Base-by-base conservation (phyloP, 2,797 vertebrate species). In the Florisuga fusca region DNA sequence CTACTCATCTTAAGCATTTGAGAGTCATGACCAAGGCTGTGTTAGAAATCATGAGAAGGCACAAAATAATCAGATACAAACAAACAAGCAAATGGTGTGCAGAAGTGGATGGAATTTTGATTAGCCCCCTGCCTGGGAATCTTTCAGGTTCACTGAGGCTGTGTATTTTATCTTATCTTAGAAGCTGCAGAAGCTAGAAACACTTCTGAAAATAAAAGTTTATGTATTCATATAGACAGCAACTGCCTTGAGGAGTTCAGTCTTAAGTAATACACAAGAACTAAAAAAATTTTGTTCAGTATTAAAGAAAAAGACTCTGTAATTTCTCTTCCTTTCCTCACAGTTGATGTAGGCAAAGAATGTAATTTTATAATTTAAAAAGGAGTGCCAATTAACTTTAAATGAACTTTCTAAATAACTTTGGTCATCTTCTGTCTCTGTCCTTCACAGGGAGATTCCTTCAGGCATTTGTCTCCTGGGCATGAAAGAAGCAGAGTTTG, bases 21-120 rank as follows among this genome's bases (percentile, higher is more conserved):
- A 71, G 29, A 85, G 11, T 73, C 64, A 71, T 77, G 53, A 83
- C 59, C 67, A 63, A 87, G 76, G 22, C 62, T 53, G 54, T 5
- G 1, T 3, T 3, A 54, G 46, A 90, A 89, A 79, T 74, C 48
- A 76, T 80, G 48, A 81, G 45, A 71, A 66, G 7, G 22, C 36
- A 68, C 71, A 80, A 93, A 94, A 80, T 72, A 80, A 67, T 87
- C n/a, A 85, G 33, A 68, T 64, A 54, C 43, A 73, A 84, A 78
- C 74, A 93, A 95, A 67, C 14, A 84, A 84, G 27, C 4, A 66
- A 89, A 38, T 31, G 26, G n/a, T 71, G 57, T 55, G 25, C 48
- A 83, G 45, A 57, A 41, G 45, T 67, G 57, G 16, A 90, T 74
- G 62, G 80, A 88, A 77, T 90, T 90, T 86, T 75, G 74, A 78